Evolutionary conservation across 2,113 vertebrate genomes (phyloP).

Genomic region (Typhlomys cinereus): DNA sequence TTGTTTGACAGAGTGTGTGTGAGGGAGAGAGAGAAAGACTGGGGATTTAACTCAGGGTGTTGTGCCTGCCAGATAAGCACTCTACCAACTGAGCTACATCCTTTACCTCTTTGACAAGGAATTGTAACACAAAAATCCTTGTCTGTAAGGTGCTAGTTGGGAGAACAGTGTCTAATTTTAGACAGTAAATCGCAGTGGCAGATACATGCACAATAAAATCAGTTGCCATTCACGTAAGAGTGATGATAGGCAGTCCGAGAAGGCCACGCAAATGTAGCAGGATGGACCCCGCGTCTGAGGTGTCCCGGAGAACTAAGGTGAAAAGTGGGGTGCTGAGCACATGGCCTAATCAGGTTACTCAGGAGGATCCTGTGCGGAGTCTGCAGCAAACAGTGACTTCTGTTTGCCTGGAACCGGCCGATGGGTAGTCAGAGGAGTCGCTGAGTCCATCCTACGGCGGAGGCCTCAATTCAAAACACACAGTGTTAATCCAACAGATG

Average conservation of each 20-base stretch:
- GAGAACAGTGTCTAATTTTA: background rate
- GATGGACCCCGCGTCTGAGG: background rate
- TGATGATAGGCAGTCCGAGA: background rate
- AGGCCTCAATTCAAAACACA: no score
- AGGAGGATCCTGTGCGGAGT: accelerated
- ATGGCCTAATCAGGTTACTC: background rate
- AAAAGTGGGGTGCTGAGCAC: background rate
- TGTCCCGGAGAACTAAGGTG: background rate
- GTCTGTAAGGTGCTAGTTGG: background rate
- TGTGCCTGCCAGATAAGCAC: no score
- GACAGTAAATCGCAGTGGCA: background rate
- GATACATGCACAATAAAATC: background rate
- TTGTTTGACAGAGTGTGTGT: no score
- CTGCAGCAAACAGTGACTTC: background rate
- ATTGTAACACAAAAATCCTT: background rate
- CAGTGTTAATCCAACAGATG: no score
- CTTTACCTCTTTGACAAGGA: background rate
- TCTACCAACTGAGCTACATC: no score
- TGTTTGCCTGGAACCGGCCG: background rate
- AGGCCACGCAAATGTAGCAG: background rate
- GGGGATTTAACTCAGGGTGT: no score
- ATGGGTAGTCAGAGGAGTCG: background rate
- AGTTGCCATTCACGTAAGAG: background rate
- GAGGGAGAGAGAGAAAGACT: no score
- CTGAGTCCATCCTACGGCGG: no score